Conservation (phyloP, 1,140 invertebrate species). For the Bombus affinis region DNA sequence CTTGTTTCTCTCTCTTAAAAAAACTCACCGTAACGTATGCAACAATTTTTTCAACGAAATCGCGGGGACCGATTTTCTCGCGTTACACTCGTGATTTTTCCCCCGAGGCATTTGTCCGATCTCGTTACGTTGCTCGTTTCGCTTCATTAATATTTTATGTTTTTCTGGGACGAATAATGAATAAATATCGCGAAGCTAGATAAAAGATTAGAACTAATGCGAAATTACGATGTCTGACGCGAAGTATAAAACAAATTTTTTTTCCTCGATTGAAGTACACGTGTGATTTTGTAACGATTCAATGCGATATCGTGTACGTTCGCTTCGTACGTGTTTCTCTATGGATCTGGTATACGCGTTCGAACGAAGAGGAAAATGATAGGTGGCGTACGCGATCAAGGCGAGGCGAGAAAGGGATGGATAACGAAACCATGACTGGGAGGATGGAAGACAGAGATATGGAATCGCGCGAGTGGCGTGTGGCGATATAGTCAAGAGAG, state of each 20-base stretch:
- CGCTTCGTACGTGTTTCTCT: neutral
- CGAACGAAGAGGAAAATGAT: conserved; percentile 27
- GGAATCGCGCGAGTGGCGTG: conserved; percentile 20
- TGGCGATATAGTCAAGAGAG: conserved; percentile 60
- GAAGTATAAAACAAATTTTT: neutral
- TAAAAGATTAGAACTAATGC: neutral
- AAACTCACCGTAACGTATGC: no score
- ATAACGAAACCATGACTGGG: neutral
- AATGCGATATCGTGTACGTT: no score
- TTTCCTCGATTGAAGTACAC: neutral
- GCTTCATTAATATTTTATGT: conserved; percentile 12
- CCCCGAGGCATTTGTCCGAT: conserved; percentile 26
- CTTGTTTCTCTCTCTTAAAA: neutral
- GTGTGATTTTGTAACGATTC: no score
- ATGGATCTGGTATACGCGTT: neutral
- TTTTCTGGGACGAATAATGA: conserved; percentile 12
- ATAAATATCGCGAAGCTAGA: conserved; percentile 5
- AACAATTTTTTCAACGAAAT: no score
- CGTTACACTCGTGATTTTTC: neutral
- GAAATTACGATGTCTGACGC: neutral
- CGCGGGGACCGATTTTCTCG: no score
- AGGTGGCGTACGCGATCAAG: conserved; percentile 9
- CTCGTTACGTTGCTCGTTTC: conserved; percentile 40
- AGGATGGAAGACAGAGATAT: neutral
- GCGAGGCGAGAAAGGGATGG: conserved; percentile 11